Base-by-base conservation (phyloP, 2,888 invertebrate genomes). In the Folsomia candida region DNA sequence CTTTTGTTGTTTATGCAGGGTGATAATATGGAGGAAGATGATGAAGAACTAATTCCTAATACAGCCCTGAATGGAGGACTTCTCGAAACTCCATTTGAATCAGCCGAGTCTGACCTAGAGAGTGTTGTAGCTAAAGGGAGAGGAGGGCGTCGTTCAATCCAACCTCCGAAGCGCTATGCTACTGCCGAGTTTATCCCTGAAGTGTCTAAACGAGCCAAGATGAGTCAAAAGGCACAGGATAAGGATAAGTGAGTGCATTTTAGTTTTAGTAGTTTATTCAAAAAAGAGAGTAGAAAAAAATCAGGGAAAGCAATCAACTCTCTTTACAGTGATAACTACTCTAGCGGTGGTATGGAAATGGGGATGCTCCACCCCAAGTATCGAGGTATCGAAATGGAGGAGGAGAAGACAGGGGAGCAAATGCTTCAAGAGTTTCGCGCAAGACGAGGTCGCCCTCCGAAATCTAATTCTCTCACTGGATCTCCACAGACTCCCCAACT, bases 341-440 rank as follows among this genome's bases (percentile, higher is more conserved):
- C 24, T 47, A 67, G 69, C 26, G 74, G 77, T 4, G 81, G 82
- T 20, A 76, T 83, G 80, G 82, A 83, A 75, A 82, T 83, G 74
- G 83, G 83, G 24, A 82, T 82, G 80, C 78, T 83, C 54, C 83
- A 83, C 14, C 83, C 83, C 14, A 81, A 80, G 67, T 83, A 79
- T 67, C 73, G 67, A 28, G 76, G 74, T 14, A 70, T 73, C 69
- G 75, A 76, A 70, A 70, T 70, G 24, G 65, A 18, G 6, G 72
- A 72, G 24, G 65, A 18, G 6, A 62, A 28, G 14, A 9, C 37
- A 14, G 37, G 37, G 14, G 37, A 37, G 37, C 37, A 37, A 37
- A 37, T 37, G 37, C 14, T 37, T 4, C 37, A 37, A 37, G 37
- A 37, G 37, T 37, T 37, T 37, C 37, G 37, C 26, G 28, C 27